Conservation (phyloP, 2,113 vertebrate genomes). For the Brachyhypopomus gauderio region DNA sequence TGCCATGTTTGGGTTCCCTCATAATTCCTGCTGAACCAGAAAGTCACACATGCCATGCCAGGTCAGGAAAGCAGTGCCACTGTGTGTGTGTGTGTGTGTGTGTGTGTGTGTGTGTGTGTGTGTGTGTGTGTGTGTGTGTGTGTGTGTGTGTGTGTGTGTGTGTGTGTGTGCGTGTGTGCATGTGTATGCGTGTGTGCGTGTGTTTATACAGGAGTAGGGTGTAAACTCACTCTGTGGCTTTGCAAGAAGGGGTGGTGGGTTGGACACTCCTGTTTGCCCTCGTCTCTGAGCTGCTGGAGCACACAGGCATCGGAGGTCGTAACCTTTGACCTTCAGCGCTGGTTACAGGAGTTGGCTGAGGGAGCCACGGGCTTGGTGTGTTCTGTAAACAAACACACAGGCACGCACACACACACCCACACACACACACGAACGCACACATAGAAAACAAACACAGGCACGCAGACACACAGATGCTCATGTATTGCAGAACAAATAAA, state of each 20-base stretch:
- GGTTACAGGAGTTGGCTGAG: conserved; percentile 82
- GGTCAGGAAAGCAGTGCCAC: not conserved
- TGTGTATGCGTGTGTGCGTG: too few species aligned
- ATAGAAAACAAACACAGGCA: not conserved
- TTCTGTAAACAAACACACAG: conserved; percentile 69
- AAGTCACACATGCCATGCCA: not conserved
- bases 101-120: not conserved
- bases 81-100: not conserved
- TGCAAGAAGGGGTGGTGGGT: conserved; percentile 80
- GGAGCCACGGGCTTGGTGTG: conserved; percentile 83
- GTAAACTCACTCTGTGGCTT: conserved; percentile 80
- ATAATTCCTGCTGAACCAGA: conserved; percentile 3
- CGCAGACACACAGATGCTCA: not conserved
- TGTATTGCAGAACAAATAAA: not conserved
- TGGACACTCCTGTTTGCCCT: conserved; percentile 79
- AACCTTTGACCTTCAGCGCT: conserved; percentile 82
- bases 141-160: not conserved
- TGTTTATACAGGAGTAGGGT: not conserved
- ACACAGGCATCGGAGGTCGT: conserved; percentile 82
- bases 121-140: conserved; percentile 1
- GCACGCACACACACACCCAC: conserved; percentile 8
- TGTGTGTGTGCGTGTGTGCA: conserved; percentile 3
- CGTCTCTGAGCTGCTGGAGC: conserved; percentile 83
- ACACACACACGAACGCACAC: not conserved
- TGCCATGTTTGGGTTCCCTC: not conserved